Evolutionary conservation across 2,888 invertebrate species (phyloP).

Genomic region (Agonopterix arenella): DNA sequence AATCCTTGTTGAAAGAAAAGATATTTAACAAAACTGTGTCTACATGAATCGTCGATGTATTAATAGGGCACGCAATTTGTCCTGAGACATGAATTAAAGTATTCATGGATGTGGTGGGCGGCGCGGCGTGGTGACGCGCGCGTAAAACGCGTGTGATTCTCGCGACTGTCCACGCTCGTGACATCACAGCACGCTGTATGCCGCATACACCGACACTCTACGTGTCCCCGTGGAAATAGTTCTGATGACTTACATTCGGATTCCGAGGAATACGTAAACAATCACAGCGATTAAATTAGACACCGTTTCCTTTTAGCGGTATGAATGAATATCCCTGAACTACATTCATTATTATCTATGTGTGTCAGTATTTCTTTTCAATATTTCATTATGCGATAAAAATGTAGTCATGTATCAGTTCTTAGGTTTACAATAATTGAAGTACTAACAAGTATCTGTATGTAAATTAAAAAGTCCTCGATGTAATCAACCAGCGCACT

Average conservation of each 20-base stretch:
- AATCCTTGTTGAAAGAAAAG: constrained; percentile 5
- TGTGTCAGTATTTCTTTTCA: constrained; percentile 2
- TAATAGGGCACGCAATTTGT: constrained; percentile 41
- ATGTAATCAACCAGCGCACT: neutral
- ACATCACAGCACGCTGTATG: neutral
- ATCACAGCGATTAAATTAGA: constrained; percentile 29
- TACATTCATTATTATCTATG: constrained; percentile 4
- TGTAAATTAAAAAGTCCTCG: constrained; percentile 9
- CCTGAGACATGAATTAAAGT: constrained; percentile 41
- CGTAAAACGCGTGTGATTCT: constrained; percentile 2
- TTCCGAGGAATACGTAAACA: constrained; percentile 51
- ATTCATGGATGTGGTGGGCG: constrained; percentile 35
- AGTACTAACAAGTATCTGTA: neutral
- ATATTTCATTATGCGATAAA: neutral
- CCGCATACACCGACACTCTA: constrained; percentile 31
- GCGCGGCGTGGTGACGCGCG: constrained; percentile 9
- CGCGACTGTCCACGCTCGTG: neutral
- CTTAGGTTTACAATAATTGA: neutral
- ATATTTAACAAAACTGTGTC: neutral
- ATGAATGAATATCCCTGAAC: constrained; percentile 4
- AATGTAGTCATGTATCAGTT: neutral
- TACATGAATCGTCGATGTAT: constrained; percentile 21
- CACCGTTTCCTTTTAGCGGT: neutral
- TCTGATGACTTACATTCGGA: constrained; percentile 52
- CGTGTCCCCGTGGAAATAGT: constrained; percentile 63